These are phyloP conservation scores for Liparis tanakae DNA, from an alignment of 2,797 vertebrate species.

Conservation along the genomic window DNA sequence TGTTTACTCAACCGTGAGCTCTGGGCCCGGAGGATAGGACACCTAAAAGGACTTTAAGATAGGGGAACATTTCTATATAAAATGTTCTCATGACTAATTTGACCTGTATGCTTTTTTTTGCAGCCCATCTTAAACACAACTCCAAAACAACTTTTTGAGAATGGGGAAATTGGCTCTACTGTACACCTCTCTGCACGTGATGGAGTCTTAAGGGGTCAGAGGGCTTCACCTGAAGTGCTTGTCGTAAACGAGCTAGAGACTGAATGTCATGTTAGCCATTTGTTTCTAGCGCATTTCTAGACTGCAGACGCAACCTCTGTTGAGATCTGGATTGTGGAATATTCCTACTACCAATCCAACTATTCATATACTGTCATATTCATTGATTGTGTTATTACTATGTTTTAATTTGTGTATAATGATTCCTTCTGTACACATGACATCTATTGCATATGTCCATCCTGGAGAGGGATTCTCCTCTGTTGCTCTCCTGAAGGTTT, in stretches of 20 bases:
- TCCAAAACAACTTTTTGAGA: background rate
- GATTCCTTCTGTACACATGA: too few species aligned
- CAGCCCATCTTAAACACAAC: accelerated
- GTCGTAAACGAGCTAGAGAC: background rate
- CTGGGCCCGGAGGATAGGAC: background rate
- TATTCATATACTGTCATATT: too few species aligned
- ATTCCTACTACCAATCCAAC: too few species aligned
- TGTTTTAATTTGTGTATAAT: too few species aligned
- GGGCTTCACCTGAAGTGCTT: background rate
- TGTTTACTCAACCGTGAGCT: background rate
- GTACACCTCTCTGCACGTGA: background rate
- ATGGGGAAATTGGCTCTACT: background rate
- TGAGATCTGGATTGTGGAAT: too few species aligned
- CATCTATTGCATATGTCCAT: too few species aligned
- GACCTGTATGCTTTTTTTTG: background rate
- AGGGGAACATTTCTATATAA: background rate
- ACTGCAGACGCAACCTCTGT: background rate
- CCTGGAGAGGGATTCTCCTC: too few species aligned
- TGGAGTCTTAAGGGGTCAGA: background rate
- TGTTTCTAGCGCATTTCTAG: accelerated
- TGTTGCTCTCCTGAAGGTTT: too few species aligned
- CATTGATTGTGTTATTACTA: too few species aligned
- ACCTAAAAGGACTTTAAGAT: background rate
- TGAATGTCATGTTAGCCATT: background rate
- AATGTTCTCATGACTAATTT: background rate